Conservation (phyloP, 2,888 invertebrate species). For the Diarsia mendica region DNA sequence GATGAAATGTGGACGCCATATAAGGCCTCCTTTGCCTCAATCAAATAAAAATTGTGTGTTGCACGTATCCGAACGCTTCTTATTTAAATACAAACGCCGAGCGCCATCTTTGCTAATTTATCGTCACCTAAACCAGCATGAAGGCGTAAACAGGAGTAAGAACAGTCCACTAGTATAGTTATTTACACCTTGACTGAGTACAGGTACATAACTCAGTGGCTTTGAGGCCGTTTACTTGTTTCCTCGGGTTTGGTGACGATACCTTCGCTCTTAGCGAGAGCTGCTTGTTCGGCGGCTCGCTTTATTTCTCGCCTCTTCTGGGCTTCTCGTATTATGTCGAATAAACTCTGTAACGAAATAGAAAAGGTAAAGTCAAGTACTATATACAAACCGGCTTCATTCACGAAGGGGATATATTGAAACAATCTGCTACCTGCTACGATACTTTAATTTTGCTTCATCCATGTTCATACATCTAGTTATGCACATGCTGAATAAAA, state of each 20-base stretch:
- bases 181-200: constrained; percentile 67
- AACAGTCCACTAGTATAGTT: constrained; percentile 53
- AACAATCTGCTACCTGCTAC: neutral
- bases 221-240: constrained; percentile 81
- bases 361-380: neutral
- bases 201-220: constrained; percentile 74
- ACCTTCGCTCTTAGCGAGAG: constrained; percentile 78
- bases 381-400: neutral
- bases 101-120: constrained; percentile 75
- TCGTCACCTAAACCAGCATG: constrained; percentile 72
- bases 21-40: neutral
- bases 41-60: constrained; percentile 19
- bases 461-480: neutral
- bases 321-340: constrained; percentile 86
- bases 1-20: neutral
- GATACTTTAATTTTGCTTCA: neutral
- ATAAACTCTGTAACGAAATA: constrained; percentile 82
- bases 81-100: constrained; percentile 62
- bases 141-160: constrained; percentile 61
- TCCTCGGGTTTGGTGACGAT: constrained; percentile 76
- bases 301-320: constrained; percentile 84
- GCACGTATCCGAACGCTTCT: constrained; percentile 46
- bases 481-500: neutral
- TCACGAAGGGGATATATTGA: neutral
- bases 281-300: constrained; percentile 75